These are phyloP conservation scores for Brenthis hecate DNA, from an alignment of 2,888 invertebrate species.

Conservation along the genomic window DNA sequence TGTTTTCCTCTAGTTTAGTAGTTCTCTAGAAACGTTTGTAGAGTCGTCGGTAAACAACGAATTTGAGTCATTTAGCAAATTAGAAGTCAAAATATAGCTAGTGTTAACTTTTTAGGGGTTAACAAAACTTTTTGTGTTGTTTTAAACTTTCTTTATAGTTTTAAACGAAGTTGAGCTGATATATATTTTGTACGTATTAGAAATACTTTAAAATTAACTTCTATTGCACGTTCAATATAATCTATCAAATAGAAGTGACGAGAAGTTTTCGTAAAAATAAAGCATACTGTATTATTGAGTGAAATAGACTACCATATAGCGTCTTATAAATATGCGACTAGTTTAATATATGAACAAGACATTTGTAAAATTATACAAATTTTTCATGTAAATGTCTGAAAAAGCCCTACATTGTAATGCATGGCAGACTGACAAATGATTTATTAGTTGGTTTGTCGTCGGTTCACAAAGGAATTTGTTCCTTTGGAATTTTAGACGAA, in stretches of 20 bases:
- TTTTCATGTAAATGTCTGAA: conserved; percentile 30
- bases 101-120: too few relatives aligned
- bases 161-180: too few relatives aligned
- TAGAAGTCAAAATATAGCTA: too few relatives aligned
- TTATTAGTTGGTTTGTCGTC: conserved; percentile 32
- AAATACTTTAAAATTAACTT: not conserved
- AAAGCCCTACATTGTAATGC: conserved; percentile 32
- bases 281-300: conserved; percentile 4
- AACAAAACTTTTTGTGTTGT: too few relatives aligned
- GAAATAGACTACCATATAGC: not conserved
- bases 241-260: conserved; percentile 3
- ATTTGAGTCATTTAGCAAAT: too few relatives aligned
- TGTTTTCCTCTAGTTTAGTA: conserved; percentile 13
- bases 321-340: conserved; percentile 26
- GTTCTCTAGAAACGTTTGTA: not conserved
- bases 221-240: not conserved
- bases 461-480: conserved; percentile 34
- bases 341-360: conserved; percentile 23
- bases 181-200: too few relatives aligned
- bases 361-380: conserved; percentile 28
- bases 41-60: not conserved
- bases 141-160: too few relatives aligned
- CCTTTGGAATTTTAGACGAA: conserved; percentile 32
- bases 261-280: conserved; percentile 9
- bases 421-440: conserved; percentile 33